Percentiles rank a stretch among this genome's conserved stretches.
Conservation (phyloP, 64 coral and sea anemone species). For the Trachythela sp. region DNA sequence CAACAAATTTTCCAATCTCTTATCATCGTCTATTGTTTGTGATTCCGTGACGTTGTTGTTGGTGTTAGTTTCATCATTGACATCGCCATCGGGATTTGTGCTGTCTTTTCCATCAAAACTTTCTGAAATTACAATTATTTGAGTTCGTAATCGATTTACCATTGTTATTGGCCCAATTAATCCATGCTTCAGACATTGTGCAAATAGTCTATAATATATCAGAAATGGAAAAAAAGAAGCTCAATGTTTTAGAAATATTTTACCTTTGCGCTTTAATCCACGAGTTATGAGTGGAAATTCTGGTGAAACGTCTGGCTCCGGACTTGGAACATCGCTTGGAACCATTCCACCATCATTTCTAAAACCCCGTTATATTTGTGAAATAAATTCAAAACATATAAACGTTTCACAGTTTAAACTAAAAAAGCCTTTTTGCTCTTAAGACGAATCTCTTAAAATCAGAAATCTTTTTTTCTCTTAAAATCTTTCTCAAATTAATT, state of each 20-base stretch:
- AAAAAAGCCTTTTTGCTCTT: not conserved
- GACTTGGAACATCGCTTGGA: not conserved
- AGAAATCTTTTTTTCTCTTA: not conserved
- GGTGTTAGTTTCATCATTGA: not conserved
- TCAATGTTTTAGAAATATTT: not conserved
- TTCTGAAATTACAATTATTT: not conserved
- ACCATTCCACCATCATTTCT: not conserved
- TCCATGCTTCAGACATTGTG: no score
- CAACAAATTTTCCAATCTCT: not conserved
- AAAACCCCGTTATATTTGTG: no score
- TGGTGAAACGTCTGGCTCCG: not conserved
- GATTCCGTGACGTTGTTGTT: not conserved
- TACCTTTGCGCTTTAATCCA: not conserved
- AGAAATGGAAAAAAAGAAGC: not conserved
- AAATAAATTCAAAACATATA: no score
- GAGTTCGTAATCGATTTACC: no score
- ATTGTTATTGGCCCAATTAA: no score
- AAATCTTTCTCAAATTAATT: not conserved
- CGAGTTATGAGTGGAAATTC: not conserved
- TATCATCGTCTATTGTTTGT: not conserved
- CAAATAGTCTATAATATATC: no score
- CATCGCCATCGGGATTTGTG: not conserved
- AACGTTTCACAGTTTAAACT: no score
- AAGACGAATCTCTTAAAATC: not conserved
- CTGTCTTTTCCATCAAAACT: not conserved